Conservation (phyloP, 2,888 invertebrate genomes). For the Onthophagus sagittarius region DNA sequence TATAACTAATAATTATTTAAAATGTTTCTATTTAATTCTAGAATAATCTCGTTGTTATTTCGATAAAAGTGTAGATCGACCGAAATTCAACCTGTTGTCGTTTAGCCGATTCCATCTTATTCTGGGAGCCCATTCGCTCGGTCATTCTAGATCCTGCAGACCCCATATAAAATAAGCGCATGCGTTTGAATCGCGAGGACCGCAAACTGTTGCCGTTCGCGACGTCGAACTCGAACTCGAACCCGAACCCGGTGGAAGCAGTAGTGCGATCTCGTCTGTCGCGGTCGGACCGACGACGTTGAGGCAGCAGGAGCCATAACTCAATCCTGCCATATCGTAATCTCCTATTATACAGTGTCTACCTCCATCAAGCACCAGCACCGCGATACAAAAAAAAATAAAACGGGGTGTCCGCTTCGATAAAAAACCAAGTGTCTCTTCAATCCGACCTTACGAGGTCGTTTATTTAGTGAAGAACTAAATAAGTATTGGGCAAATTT, state of each 20-base stretch:
- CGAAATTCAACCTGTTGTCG: not conserved
- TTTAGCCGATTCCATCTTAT: not conserved
- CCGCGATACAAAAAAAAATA: not conserved
- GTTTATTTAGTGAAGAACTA: no score
- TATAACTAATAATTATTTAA: no score
- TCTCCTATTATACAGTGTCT: no score
- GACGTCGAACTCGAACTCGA: not conserved
- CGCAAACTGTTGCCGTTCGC: not conserved
- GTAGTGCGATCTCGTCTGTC: not conserved
- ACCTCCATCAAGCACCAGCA: not conserved
- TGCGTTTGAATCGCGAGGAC: not conserved
- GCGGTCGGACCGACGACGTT: not conserved
- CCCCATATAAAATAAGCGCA: not conserved
- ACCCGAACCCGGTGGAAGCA: not conserved
- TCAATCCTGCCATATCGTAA: not conserved
- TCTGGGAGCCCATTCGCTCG: not conserved
- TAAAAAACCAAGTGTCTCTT: no score
- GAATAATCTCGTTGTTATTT: no score
- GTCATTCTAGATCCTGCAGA: not conserved
- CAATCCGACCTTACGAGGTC: no score
- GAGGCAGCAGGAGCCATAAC: not conserved
- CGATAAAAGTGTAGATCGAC: not conserved
- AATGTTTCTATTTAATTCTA: no score
- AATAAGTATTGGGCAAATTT: no score
- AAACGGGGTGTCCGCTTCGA: not conserved